Evolutionary conservation across 1,140 invertebrate genomes (phyloP).

Genomic region (Daktulosphaira vitifoliae): DNA sequence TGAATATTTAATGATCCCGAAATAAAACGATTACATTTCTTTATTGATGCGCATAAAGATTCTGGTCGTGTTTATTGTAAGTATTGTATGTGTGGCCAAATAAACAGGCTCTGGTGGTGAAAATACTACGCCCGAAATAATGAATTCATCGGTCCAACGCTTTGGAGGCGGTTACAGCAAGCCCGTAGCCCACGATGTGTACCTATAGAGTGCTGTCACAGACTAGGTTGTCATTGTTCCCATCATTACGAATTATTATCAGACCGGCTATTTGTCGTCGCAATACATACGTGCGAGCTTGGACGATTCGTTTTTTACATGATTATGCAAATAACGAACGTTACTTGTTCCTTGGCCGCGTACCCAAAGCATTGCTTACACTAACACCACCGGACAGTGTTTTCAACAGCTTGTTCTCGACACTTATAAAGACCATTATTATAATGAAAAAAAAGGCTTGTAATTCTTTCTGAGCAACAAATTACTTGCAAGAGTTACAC

Average conservation of each 20-base stretch:
- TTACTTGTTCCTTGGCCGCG: not conserved
- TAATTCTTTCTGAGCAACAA: too few species aligned
- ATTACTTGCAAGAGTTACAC: too few species aligned
- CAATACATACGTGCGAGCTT: not conserved
- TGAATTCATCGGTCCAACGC: not conserved
- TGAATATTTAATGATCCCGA: too few species aligned
- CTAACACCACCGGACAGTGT: too few species aligned
- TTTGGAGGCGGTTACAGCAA: not conserved
- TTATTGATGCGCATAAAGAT: too few species aligned
- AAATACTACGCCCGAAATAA: not conserved
- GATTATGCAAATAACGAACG: not conserved
- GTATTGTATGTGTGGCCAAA: too few species aligned
- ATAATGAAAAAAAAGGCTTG: too few species aligned
- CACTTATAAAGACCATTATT: too few species aligned
- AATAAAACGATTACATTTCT: too few species aligned
- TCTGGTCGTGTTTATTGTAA: too few species aligned
- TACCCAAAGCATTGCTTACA: too few species aligned
- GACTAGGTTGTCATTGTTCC: not conserved
- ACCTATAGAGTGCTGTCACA: not conserved
- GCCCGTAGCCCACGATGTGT: not conserved
- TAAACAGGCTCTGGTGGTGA: not conserved
- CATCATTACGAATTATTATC: constrained; percentile 21
- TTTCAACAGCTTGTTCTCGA: too few species aligned
- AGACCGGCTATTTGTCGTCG: not conserved
- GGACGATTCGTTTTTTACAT: not conserved